Evolutionary conservation across 1,140 invertebrate species (phyloP), one percentile per base, ranked within the genome.

Genomic region (Mycetomoellerius zeteki): DNA sequence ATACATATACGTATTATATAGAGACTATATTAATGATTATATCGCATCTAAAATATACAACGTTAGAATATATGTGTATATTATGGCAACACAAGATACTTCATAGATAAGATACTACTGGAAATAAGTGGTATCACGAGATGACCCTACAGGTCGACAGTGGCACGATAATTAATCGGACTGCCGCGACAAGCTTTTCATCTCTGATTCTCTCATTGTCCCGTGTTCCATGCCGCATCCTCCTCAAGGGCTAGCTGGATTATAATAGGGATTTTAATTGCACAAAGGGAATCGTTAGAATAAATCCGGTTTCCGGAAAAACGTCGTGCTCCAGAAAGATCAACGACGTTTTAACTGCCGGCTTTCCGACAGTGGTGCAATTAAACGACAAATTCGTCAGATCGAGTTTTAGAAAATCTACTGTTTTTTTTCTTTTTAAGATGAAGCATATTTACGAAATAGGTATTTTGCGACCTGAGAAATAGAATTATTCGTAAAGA

Each of bases 231-330:
- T 64, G 37, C 30, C 21, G 50, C 30, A 10, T 81, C 21, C 21
- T 81, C 12, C 65, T 71, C 78, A 24, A 81, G 52, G 50, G 21
- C 30, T 56, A 65, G 33, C 52, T 14, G 78, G 78, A 81, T 81
- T 81, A 69, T 81, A 81, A 81, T 72, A 33, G 64, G 65, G 62
- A 72, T 81, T 81, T 81, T 81, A 81, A 81, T 81, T 81, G 65
- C 65, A 81, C 78, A 81, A 81, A 81, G 78, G 19, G 78, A 81
- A 81, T 81, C 65, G 33, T 81, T 81, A 81, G 30, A 33, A 71
- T 81, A 81, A 81, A 81, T 81, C 50, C 47, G 47, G 27, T 81
- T 81, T 72, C 65, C 78, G 33, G 65, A 72, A 71, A 81, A 81
- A 50, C 65, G 65, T 71, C 65, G 16, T 72, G 78, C 78, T 72